Conservation (phyloP, 2,888 invertebrate genomes). For the Cephus pulcher region DNA sequence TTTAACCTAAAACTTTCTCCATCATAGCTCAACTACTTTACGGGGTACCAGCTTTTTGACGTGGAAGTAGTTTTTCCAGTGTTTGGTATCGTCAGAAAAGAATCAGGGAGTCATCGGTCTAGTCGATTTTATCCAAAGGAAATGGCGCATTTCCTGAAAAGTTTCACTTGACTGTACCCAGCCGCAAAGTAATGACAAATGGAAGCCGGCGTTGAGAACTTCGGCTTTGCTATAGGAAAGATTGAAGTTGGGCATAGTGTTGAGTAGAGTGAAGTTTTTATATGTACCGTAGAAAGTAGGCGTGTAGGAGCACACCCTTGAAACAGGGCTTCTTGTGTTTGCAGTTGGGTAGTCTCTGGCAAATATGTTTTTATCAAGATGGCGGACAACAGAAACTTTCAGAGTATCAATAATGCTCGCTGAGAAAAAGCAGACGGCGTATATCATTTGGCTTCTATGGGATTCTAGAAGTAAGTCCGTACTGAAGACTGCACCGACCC, state of each 20-base stretch:
- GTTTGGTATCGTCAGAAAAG: conserved; percentile 8
- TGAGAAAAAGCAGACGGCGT: conserved; percentile 41
- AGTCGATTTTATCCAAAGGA: not conserved
- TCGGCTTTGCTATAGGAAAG: too few species aligned
- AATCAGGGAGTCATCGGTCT: conserved; percentile 34
- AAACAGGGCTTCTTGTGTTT: conserved; percentile 23
- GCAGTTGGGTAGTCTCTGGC: conserved; percentile 40
- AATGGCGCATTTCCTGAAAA: not conserved
- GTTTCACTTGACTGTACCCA: not conserved
- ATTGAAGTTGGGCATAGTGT: too few species aligned
- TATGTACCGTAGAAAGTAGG: not conserved
- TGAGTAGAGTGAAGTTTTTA: not conserved
- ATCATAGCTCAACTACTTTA: too few species aligned
- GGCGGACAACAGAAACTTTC: conserved; percentile 24
- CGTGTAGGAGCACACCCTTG: not conserved
- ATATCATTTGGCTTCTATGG: conserved; percentile 33
- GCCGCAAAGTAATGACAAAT: conserved; percentile 3
- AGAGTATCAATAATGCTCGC: conserved; percentile 47
- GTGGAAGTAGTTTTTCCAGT: too few species aligned
- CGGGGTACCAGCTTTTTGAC: too few species aligned
- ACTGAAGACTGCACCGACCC: too few species aligned
- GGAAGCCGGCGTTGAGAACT: not conserved
- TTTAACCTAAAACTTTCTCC: too few species aligned
- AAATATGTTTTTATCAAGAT: conserved; percentile 54
- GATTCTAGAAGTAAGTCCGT: too few species aligned